Percentiles rank a stretch among this genome's conserved stretches.
These are phyloP conservation scores for Hypomesus transpacificus DNA, from an alignment of 2,113 vertebrate species.

Conservation along the genomic window DNA sequence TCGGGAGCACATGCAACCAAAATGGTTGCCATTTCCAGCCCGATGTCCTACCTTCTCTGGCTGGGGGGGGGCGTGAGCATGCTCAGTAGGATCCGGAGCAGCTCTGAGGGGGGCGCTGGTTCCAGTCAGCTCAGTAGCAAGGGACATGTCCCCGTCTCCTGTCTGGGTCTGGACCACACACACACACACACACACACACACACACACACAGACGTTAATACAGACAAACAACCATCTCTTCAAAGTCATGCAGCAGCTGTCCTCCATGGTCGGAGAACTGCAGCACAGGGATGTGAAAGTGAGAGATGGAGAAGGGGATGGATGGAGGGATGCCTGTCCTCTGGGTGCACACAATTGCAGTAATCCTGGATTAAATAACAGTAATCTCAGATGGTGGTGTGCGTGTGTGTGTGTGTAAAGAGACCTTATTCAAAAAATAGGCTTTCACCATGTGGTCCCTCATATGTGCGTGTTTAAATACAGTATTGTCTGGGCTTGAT, in stretches of 20 bases:
- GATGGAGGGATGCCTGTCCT: too few species aligned
- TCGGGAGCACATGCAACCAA: too few species aligned
- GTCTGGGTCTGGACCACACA: slow-evolving; percentile 50
- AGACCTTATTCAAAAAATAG: too few species aligned
- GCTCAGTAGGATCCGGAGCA: slow-evolving; percentile 30
- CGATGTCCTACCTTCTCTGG: slow-evolving; percentile 62
- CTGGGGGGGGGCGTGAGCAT: slow-evolving; percentile 26
- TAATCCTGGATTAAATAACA: slow-evolving; percentile 14
- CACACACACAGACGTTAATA: slow-evolving; percentile 6
- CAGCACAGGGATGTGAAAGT: too few species aligned
- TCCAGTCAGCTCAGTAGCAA: slow-evolving; percentile 30
- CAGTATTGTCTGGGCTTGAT: too few species aligned
- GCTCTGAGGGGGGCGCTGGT: slow-evolving; percentile 30
- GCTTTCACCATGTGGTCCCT: not conserved
- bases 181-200: slow-evolving; percentile 15
- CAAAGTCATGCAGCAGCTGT: too few species aligned
- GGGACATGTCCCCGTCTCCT: slow-evolving; percentile 45
- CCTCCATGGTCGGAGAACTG: too few species aligned
- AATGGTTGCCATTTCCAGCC: too few species aligned
- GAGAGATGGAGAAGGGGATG: too few species aligned
- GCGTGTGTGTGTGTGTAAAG: too few species aligned
- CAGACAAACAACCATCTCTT: not conserved
- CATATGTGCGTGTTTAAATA: not conserved
- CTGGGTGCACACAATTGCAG: slow-evolving; percentile 1
- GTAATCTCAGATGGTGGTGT: slow-evolving; percentile 20